Evolutionary conservation across 2,888 invertebrate species (phyloP), one percentile per base, ranked within the genome.

Genomic region (Diarsia mendica): DNA sequence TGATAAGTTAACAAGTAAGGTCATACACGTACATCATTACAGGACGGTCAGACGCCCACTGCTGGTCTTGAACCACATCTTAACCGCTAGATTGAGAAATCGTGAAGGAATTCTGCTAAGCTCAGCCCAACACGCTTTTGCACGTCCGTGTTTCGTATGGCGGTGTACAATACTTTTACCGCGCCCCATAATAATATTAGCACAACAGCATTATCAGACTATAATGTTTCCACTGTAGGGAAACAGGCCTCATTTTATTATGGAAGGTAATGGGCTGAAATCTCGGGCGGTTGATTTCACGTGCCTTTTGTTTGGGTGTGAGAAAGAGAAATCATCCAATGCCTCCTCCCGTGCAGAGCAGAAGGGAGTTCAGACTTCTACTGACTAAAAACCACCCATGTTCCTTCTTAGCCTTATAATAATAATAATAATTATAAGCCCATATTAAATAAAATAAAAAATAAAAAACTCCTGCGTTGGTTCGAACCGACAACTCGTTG

Each of bases 61-160:
- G 8, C 8, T 33, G 8, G 2, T 23, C 49, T 44, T 58, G 8
- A 13, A 0, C 15, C 44, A 44, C n/a, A 49, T 49, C 10, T 44
- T 11, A 6, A 33, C 18, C 28, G 18, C 44, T 44, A 65, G 9
- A 65, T 65, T 49, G 1, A 18, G 18, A 3, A 5, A 39, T 63
- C 58, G 66, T 66, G 77, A 77, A 11, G 49, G 18, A 60, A 77
- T 77, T 33, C 44, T 65, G 28, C 18, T n/a, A 44, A 20, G 20
- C 51, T 20, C 49, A 9, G 20, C 51, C 51, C 51, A 49, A 51
- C 51, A 20, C 9, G 9, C 3, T 51, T 51, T 9, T 20, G 20
- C 2, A 51, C 20, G 51, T 51, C 51, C 20, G 18, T 20, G 9
- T 2, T 51, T 20, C 2, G 4, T 53, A 53, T 53, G 11, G 53